phyloP scores from a whole-genome alignment of 64 coral and sea anemone genomes.

The Montipora cactus region DNA sequence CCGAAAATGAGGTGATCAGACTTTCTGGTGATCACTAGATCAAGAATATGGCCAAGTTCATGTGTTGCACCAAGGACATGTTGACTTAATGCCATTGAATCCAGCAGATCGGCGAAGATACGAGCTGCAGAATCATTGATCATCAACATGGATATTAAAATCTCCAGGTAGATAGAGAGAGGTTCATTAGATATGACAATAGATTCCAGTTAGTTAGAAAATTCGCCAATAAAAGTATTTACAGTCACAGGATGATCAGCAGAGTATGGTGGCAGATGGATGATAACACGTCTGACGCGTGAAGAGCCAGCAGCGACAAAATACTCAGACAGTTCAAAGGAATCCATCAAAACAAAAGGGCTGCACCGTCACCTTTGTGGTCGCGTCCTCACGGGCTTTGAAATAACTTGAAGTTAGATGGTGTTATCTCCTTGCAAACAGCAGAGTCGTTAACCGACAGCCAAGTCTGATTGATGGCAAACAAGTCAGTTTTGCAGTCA shows the following conservation, averaged over 20 bases:
- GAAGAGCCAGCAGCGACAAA: neutral
- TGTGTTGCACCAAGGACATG: neutral
- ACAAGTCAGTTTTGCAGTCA: no score
- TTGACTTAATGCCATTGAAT: neutral
- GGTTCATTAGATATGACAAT: no score
- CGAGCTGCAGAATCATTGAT: neutral
- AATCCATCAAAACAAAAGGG: neutral
- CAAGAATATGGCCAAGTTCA: slow-evolving; percentile 1
- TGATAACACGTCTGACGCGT: neutral
- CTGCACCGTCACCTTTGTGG: neutral
- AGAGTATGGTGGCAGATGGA: slow-evolving; percentile 13
- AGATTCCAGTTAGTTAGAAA: neutral
- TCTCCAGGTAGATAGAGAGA: neutral
- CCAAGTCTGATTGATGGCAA: no score
- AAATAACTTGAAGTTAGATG: no score
- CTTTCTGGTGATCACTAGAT: neutral
- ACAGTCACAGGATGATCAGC: slow-evolving; percentile 3
- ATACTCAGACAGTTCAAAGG: neutral
- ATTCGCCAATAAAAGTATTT: neutral
- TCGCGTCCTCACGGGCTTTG: neutral
- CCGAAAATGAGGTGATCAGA: no score
- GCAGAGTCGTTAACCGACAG: no score
- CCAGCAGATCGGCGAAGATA: neutral
- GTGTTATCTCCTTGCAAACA: no score
- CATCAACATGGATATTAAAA: slow-evolving; percentile 1